phyloP scores from a whole-genome alignment of 2,888 invertebrate species.

The Chrysopilus asiliformis region DNA sequence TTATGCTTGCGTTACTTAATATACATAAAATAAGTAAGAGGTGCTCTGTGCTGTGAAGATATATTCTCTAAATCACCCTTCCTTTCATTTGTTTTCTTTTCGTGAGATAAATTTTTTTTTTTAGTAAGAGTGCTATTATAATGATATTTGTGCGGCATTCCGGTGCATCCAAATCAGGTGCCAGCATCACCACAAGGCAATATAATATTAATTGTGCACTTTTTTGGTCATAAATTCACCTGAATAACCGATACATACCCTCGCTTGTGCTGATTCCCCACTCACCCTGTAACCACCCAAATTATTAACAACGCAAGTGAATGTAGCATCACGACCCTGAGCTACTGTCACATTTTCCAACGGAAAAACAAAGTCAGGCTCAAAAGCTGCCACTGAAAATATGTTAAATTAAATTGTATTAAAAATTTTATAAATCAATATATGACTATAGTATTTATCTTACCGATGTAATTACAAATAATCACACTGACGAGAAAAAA shows the following conservation, averaged over 20 bases:
- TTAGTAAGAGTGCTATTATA: too few species aligned
- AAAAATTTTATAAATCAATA: too few species aligned
- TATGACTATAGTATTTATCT: too few species aligned
- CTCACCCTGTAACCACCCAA: constrained; percentile 75
- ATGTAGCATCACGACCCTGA: constrained; percentile 62
- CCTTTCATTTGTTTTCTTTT: too few species aligned
- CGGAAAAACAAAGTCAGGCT: constrained; percentile 61
- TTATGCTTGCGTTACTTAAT: too few species aligned
- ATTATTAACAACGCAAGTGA: constrained; percentile 68
- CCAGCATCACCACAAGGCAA: constrained; percentile 12
- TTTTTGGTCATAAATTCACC: not conserved
- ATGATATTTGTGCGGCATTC: constrained; percentile 12
- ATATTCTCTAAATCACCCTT: too few species aligned
- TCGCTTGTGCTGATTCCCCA: constrained; percentile 71
- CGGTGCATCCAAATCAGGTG: constrained; percentile 14
- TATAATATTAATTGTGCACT: constrained; percentile 8
- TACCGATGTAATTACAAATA: constrained; percentile 32
- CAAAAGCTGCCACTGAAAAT: constrained; percentile 48
- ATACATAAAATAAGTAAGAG: too few species aligned
- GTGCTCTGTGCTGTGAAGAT: too few species aligned
- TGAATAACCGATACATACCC: constrained; percentile 60
- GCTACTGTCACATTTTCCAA: constrained; percentile 65
- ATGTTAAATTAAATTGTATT: constrained; percentile 9
- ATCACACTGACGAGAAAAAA: constrained; percentile 25
- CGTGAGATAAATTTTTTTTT: too few species aligned